Base-by-base conservation (phyloP, 2,797 vertebrate species). In the Danio jaintianensis region DNA sequence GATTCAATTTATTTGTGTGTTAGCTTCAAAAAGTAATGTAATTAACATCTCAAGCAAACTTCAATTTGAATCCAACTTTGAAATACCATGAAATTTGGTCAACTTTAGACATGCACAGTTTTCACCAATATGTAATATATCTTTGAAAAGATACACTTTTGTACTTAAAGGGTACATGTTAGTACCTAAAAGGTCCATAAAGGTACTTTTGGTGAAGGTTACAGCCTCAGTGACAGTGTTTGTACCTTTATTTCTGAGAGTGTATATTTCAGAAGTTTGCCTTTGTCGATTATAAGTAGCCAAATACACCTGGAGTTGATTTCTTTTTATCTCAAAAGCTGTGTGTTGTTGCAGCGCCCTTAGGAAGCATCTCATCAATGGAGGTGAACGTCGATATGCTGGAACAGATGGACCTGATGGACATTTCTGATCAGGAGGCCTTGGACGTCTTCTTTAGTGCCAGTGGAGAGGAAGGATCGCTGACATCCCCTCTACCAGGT, bases 371-470 rank as follows among this genome's bases (percentile, higher is more conserved):
- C 89, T 99, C 97, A 0, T 99, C 97, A 67, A 99, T 99, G 97
- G 97, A 99, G 89, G 97, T 99, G 81, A 98, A 99, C 0, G 96
- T 99, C 87, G 97, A 99, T 90, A 91, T 97, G 78, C 88, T 98
- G 88, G 97, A 99, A 86, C 96, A 98, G 90, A 96, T 98, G 93
- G 97, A 99, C 36, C 89, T 96, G 85, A 92, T 95, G 68, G 97
- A 99, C 81, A 93, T 97, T 83, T 96, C 96, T 13, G 97, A 98
- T 86, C 96, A 95, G 84, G 97, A 99, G n/a, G 89, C 94, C 10
- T 83, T 97, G 82, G 97, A 98, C 0, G 97, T 98, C 52, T 99
- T 98, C 90, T 93, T 97, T 87, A 95, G 93, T 78, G 95, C 95
- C 2, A 92, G 93, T 16, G 91, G 91, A 53, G 96, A 97, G 9